These are phyloP conservation scores for Aricia agestis DNA, from an alignment of 1,140 invertebrate genomes.

Conservation along the genomic window DNA sequence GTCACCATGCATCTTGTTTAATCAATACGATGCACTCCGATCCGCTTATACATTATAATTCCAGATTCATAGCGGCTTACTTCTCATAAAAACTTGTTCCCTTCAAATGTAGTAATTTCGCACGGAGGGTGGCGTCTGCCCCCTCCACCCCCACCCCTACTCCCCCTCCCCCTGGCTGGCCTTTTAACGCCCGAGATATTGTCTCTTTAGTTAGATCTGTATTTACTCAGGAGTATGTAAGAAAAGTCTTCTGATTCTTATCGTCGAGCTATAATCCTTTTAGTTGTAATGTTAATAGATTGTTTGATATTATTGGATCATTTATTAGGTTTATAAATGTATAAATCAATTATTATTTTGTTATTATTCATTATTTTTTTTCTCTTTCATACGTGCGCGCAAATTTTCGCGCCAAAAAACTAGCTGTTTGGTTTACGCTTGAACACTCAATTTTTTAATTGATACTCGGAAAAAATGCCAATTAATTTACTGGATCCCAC, in stretches of 20 bases:
- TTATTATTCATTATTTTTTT: too few relatives aligned
- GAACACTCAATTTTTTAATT: background rate
- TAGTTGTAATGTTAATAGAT: slow-evolving; percentile 3
- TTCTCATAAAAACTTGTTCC: slow-evolving; percentile 75
- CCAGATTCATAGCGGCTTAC: slow-evolving; percentile 74
- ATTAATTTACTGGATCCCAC: background rate
- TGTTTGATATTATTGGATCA: background rate
- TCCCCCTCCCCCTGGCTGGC: slow-evolving; percentile 51
- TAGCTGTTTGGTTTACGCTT: background rate
- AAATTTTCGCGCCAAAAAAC: background rate
- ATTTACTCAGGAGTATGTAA: slow-evolving; percentile 57
- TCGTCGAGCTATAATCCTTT: background rate
- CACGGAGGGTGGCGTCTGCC: slow-evolving; percentile 51
- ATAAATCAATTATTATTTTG: too few relatives aligned
- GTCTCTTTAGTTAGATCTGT: slow-evolving; percentile 73
- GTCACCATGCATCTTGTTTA: slow-evolving; percentile 27
- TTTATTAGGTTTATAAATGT: too few relatives aligned
- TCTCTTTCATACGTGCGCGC: background rate
- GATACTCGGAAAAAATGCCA: background rate
- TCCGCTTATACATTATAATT: slow-evolving; percentile 72
- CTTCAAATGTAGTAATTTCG: slow-evolving; percentile 75
- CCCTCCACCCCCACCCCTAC: slow-evolving; percentile 33
- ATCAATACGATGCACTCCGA: slow-evolving; percentile 50
- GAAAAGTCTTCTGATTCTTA: slow-evolving; percentile 45
- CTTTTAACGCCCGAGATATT: slow-evolving; percentile 73